phyloP scores from a whole-genome alignment of 2,113 vertebrate genomes.

The Gorsachius goisagi region DNA sequence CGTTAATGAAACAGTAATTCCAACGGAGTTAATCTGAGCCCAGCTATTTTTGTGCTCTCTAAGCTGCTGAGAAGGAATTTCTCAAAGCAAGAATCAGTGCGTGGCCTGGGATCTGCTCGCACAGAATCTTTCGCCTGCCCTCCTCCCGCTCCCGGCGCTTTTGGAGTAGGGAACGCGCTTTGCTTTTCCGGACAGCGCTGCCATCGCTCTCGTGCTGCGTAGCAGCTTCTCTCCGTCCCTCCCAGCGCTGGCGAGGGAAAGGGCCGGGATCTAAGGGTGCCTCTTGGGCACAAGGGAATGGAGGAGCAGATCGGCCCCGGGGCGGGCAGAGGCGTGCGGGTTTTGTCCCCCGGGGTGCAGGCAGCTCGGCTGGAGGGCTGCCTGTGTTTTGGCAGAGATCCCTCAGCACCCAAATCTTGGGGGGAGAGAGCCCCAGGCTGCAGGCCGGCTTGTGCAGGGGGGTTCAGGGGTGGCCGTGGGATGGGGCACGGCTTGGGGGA shows the following conservation, averaged over 20 bases:
- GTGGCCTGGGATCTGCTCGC: background rate
- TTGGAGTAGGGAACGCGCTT: background rate
- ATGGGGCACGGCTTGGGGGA: background rate
- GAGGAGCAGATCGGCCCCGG: background rate
- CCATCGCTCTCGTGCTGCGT: fast-evolving
- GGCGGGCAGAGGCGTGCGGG: background rate
- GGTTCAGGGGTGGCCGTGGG: background rate
- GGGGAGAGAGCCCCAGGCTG: too few species aligned
- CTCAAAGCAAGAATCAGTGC: background rate
- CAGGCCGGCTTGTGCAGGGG: background rate
- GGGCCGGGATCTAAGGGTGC: background rate
- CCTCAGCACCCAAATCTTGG: background rate
- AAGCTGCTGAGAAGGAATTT: background rate
- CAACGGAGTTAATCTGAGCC: background rate
- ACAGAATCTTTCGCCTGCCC: too few species aligned
- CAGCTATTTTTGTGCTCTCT: background rate
- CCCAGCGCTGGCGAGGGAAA: background rate
- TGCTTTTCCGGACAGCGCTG: too few species aligned
- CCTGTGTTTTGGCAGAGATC: too few species aligned
- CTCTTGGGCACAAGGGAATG: background rate
- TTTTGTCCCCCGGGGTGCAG: background rate
- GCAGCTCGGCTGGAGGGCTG: background rate
- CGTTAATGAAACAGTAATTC: background rate
- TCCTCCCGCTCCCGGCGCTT: background rate
- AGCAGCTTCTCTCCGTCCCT: background rate